These are phyloP conservation scores for Nasonia longicornis DNA, from an alignment of 1,140 invertebrate genomes.

Conservation along the genomic window DNA sequence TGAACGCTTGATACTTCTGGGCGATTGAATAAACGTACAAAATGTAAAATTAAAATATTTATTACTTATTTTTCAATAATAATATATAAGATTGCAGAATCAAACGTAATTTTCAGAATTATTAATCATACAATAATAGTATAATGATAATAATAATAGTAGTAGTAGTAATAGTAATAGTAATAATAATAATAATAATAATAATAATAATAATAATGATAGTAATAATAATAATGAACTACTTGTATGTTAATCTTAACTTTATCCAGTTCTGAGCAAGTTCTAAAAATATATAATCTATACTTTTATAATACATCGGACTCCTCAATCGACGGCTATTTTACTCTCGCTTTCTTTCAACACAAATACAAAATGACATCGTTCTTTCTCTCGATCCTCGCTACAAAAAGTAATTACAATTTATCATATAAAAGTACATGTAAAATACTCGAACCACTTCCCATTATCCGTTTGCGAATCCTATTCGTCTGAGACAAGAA, in stretches of 20 bases:
- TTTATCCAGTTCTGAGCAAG: slow-evolving; percentile 60
- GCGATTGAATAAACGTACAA: background rate
- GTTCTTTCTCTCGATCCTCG: slow-evolving; percentile 36
- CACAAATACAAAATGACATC: slow-evolving; percentile 36
- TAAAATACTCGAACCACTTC: slow-evolving; percentile 31
- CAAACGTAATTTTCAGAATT: slow-evolving; percentile 47
- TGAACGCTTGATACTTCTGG: background rate
- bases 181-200: slow-evolving; percentile 39
- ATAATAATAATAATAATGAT: slow-evolving; percentile 3
- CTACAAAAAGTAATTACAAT: slow-evolving; percentile 45
- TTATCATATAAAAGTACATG: slow-evolving; percentile 31
- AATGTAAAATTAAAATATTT: slow-evolving; percentile 55
- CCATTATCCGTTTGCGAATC: background rate
- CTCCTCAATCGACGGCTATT: slow-evolving; percentile 34
- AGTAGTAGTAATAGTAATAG: background rate
- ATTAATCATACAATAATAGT: slow-evolving; percentile 11
- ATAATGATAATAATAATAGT: background rate
- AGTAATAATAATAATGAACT: slow-evolving; percentile 47
- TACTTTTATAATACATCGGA: slow-evolving; percentile 55
- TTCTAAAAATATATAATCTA: slow-evolving; percentile 55
- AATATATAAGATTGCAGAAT: slow-evolving; percentile 52
- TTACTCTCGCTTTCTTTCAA: slow-evolving; percentile 34
- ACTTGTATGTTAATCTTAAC: slow-evolving; percentile 53
- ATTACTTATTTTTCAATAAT: slow-evolving; percentile 51
- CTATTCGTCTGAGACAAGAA: background rate